Evolutionary conservation across 2,797 vertebrate genomes (phyloP).

Genomic region (Poecilia picta): DNA sequence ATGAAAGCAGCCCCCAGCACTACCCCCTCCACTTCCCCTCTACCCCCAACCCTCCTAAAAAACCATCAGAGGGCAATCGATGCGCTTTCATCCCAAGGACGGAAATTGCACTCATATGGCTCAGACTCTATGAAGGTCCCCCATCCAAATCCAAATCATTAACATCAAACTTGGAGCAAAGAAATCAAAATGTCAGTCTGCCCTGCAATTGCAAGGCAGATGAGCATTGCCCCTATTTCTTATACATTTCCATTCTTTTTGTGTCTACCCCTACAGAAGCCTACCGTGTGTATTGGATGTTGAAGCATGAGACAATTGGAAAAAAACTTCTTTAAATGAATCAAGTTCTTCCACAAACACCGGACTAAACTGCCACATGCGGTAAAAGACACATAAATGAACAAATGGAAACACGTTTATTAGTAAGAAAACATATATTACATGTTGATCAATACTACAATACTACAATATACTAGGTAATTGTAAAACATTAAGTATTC

Average conservation of each 20-base stretch:
- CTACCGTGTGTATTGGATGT: slow-evolving; percentile 31
- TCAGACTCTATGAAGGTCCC: slow-evolving; percentile 77
- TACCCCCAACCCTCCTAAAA: slow-evolving; percentile 42
- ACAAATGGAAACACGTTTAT: background rate
- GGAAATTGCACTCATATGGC: slow-evolving; percentile 83
- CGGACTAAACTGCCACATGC: background rate
- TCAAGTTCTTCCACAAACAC: background rate
- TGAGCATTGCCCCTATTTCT: slow-evolving; percentile 67
- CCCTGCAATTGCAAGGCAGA: slow-evolving; percentile 67
- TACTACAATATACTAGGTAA: too few relatives aligned
- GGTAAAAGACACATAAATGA: background rate
- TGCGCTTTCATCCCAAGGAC: slow-evolving; percentile 81
- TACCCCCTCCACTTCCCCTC: background rate
- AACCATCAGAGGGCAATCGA: slow-evolving; percentile 84
- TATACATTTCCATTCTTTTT: slow-evolving; percentile 59
- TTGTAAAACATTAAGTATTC: background rate
- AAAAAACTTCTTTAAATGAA: background rate
- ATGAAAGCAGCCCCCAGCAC: slow-evolving; percentile 74
- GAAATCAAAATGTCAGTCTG: slow-evolving; percentile 81
- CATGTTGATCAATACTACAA: background rate
- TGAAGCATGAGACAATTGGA: slow-evolving; percentile 10
- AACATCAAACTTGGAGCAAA: slow-evolving; percentile 80
- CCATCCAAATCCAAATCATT: slow-evolving; percentile 80
- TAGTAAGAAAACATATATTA: background rate
- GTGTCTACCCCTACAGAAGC: slow-evolving; percentile 24